Evolutionary conservation across 2,113 vertebrate genomes (phyloP).

Genomic region (Solea solea): DNA sequence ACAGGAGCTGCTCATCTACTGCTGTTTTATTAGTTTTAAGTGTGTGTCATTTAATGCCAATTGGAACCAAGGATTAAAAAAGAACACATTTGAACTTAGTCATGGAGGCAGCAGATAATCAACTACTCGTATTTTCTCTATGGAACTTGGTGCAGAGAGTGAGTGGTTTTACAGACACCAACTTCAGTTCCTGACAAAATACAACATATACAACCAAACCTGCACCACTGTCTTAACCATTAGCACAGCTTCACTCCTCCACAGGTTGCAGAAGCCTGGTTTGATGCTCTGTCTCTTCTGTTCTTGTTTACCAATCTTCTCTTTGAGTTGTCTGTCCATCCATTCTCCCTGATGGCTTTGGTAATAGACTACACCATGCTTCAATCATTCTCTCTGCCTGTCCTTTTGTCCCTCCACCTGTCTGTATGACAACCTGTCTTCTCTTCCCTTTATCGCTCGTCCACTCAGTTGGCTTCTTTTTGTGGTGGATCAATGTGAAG

Average conservation of each 20-base stretch:
- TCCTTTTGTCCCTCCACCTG: conserved; percentile 37
- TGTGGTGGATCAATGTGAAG: not conserved
- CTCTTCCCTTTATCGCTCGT: conserved; percentile 15
- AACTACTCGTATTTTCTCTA: no score
- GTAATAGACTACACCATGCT: conserved; percentile 49
- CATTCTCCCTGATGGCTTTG: conserved; percentile 49
- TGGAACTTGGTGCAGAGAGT: no score
- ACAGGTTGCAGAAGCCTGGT: conserved; percentile 2
- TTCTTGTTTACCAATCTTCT: conserved; percentile 58
- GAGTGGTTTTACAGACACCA: no score
- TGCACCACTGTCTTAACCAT: conserved; percentile 17
- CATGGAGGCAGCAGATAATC: no score
- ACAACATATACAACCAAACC: not conserved
- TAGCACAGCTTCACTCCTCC: conserved; percentile 20
- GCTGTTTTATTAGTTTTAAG: no score
- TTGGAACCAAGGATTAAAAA: no score
- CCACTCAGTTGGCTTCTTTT: conserved; percentile 13
- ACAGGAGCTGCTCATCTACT: no score
- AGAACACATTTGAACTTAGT: no score
- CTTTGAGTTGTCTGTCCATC: conserved; percentile 35
- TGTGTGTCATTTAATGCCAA: no score
- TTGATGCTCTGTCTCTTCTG: conserved; percentile 14
- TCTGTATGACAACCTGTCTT: not conserved
- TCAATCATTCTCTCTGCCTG: conserved; percentile 33
- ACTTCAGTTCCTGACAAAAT: no score